Base-by-base conservation (phyloP, 92 coral and sea anemone species). In the Epizoanthus scotinus region DNA sequence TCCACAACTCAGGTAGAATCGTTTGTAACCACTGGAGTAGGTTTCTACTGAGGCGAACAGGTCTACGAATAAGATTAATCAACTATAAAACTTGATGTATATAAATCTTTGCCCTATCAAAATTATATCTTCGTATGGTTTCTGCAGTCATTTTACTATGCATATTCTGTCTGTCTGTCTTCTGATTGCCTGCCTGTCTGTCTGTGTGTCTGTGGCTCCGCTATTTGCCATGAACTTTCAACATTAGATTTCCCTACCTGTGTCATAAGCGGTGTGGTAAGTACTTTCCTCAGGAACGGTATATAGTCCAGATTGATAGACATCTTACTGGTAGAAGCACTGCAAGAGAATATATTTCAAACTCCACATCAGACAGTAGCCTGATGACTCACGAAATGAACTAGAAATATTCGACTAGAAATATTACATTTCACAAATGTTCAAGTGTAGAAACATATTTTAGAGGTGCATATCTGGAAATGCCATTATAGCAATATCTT, bases 291-390 rank as follows among this genome's bases (percentile, higher is more conserved):
- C 31, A 95, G 83, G 59, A 89, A 97, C 0, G 98, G 98, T 19
- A 92, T 79, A 78, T 95, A 95, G 63, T 95, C 98, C 79, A 95
- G 73, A 59, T 92, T 92, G 59, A 95, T 68, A 24, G 94, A 70
- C 74, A 79, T 26, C 88, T 95, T 93, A 82, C 87, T 88, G 20
- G 90, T 84, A 15, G 98, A 95, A 19, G 91, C 84, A 67, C 98
- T 95, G 78, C n/a, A 62, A 40, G 49, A 75, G 36, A 24, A 71
- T 25, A 8, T 78, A 59, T 78, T 18, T 49, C n/a, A 59, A 24
- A 25, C 2, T 9, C 17, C 18, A 60, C 40, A 77, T 13, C 7
- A 13, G 21, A 75, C 29, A 73, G 15, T 26, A 1, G 15, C 0
- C 15, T 8, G 52, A 44, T 9, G 52, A 44, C 14, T 44, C 14